Base-by-base conservation (phyloP, 2,888 invertebrate species). In the Cryptocephalus moraei region DNA sequence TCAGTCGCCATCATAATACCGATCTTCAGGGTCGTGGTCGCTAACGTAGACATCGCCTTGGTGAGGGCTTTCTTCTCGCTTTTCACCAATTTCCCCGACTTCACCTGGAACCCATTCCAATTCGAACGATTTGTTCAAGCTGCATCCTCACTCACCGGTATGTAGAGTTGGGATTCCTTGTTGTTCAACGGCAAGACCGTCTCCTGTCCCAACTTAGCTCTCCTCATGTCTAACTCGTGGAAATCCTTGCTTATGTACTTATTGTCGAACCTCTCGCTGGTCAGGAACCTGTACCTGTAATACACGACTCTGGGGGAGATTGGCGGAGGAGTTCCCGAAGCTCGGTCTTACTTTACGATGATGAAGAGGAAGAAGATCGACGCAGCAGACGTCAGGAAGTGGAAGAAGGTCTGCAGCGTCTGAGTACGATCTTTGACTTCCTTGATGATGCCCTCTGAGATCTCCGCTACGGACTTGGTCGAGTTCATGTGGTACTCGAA, bases 1-100 rank as follows among this genome's bases (percentile, higher is more conserved):
- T 93, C 92, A 2, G 82, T 78, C 13, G 80, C 68, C 63, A 92
- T 81, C 60, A 88, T 84, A 41, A 84, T 79, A 31, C 78, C 68
- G 10, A 91, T 72, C 63, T 91, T 89, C 48, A 87, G 70, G 0
- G 81, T 78, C 0, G 84, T 79, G 11, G 84, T 72, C 0, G 75
- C 59, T 64, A 90, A 74, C 52, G 86, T 78, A 11, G 75, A 64
- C 0, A 73, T 56, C 0, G 68, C 81, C 66, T 65, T 77, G 45
- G 65, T 73, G 8, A 86, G 59, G 50, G 78, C 74, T 1, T 71
- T 66, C 58, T 72, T 77, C 61, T 87, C 87, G 0, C 74, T 69
- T 36, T 75, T 71, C 0, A 81, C 75, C 43, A 87, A 68, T 1
- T 73, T 70, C 9, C 78, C 65, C 0, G 84, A 83, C 10, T 75